These are phyloP conservation scores for Hypercompe scribonia DNA, from an alignment of 2,888 invertebrate species.

Conservation along the genomic window DNA sequence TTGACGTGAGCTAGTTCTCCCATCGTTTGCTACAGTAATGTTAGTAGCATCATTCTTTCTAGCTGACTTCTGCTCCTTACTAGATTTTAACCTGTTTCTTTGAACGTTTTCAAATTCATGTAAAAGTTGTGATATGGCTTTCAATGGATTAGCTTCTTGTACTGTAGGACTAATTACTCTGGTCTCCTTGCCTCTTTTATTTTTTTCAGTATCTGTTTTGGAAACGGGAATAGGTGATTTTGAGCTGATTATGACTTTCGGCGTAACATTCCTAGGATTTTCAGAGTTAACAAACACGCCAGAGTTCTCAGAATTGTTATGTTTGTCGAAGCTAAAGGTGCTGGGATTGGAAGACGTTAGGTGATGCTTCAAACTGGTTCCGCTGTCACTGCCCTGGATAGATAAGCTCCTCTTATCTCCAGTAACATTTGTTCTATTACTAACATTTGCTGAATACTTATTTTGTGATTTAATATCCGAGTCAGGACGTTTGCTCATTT, in stretches of 20 bases:
- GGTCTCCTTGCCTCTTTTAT: constrained; percentile 58
- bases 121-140: constrained; percentile 77
- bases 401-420: constrained; percentile 48
- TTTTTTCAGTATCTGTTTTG: constrained; percentile 58
- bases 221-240: constrained; percentile 58
- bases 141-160: constrained; percentile 69
- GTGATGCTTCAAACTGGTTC: constrained; percentile 72
- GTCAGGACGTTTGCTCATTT: constrained; percentile 55
- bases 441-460: constrained; percentile 31
- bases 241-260: constrained; percentile 74
- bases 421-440: constrained; percentile 33
- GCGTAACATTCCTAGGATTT: constrained; percentile 51
- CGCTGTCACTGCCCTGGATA: constrained; percentile 69
- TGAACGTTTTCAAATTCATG: constrained; percentile 76
- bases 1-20: constrained; percentile 51
- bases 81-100: constrained; percentile 63
- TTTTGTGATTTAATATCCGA: constrained; percentile 46
- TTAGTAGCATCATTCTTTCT: constrained; percentile 60
- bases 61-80: constrained; percentile 51
- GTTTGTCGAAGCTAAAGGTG: constrained; percentile 64
- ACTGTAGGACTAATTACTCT: constrained; percentile 50
- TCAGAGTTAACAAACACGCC: constrained; percentile 39
- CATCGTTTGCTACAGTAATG: constrained; percentile 41
- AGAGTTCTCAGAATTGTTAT: constrained; percentile 27
- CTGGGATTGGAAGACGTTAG: constrained; percentile 65